Percentiles rank a stretch among this genome's conserved stretches.
phyloP scores from a whole-genome alignment of 30 jellyfish, hydroid and myxozoan species.

The Sanderia malayensis region DNA sequence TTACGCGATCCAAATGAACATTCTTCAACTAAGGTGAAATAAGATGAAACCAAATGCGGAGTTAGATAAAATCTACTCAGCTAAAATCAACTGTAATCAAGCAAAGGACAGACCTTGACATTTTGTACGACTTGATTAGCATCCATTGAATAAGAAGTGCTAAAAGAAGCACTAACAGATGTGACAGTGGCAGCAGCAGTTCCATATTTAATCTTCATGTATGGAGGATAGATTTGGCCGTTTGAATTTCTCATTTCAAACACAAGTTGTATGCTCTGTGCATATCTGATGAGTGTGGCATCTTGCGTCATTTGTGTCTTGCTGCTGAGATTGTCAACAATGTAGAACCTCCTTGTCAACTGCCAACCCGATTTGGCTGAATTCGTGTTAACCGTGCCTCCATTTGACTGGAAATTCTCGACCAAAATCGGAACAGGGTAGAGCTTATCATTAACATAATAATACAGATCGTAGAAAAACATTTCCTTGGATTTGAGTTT shows the following conservation, averaged over 20 bases:
- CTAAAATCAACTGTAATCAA: too few relatives aligned
- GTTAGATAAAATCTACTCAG: too few relatives aligned
- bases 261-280: conserved; percentile 51
- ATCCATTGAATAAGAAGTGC: conserved; percentile 77
- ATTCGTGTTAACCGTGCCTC: conserved; percentile 54
- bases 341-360: conserved; percentile 71
- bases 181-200: conserved; percentile 29
- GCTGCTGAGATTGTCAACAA: conserved; percentile 81
- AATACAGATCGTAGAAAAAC: conserved; percentile 71
- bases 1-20: too few relatives aligned
- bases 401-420: conserved; percentile 45
- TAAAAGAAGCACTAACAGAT: conserved; percentile 53
- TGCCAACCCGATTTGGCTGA: conserved; percentile 56
- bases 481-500: conserved; percentile 39
- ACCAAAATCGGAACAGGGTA: conserved; percentile 86
- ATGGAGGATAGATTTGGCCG: conserved; percentile 95
- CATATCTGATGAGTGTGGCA: conserved; percentile 66
- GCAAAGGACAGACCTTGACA: conserved; percentile 68
- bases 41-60: too few relatives aligned
- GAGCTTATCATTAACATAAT: conserved; percentile 47
- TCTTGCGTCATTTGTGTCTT: conserved; percentile 32
- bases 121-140: conserved; percentile 42
- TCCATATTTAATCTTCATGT: conserved; percentile 69
- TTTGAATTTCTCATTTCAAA: conserved; percentile 61
- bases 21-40: too few relatives aligned